Percentiles rank a stretch among this genome's conserved stretches.
phyloP scores from a whole-genome alignment of 2,888 invertebrate species.

The Dione juno region DNA sequence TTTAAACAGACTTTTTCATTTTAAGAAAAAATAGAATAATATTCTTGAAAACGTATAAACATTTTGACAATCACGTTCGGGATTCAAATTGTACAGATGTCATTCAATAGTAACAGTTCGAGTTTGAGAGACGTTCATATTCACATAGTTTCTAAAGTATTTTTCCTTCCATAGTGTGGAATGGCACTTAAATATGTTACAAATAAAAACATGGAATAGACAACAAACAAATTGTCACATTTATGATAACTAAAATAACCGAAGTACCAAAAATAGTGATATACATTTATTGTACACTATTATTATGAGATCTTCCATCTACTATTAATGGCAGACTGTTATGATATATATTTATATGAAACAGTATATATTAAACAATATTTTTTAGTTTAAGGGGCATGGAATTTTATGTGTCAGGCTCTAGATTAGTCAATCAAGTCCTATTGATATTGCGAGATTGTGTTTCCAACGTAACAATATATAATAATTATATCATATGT shows the following conservation, averaged over 20 bases:
- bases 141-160: too few relatives aligned
- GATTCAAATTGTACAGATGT: too few relatives aligned
- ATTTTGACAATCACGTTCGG: too few relatives aligned
- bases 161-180: too few relatives aligned
- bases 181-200: too few relatives aligned
- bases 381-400: background rate
- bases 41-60: too few relatives aligned
- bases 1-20: background rate
- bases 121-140: too few relatives aligned
- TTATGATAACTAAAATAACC: conserved; percentile 24
- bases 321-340: conserved; percentile 33
- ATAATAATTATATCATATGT: background rate
- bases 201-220: background rate
- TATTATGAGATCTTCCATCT: conserved; percentile 40
- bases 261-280: conserved; percentile 29
- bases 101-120: too few relatives aligned
- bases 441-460: too few relatives aligned
- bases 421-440: too few relatives aligned
- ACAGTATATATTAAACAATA: conserved; percentile 10
- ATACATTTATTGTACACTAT: conserved; percentile 35
- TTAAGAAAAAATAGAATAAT: too few relatives aligned
- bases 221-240: conserved; percentile 4
- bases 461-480: too few relatives aligned
- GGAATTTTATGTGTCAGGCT: background rate
- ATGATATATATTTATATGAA: conserved; percentile 5